A percentile compares a stretch with the other conserved stretches of the same genome.
phyloP scores from a whole-genome alignment of 2,113 vertebrate species.

The Alligator sinensis region DNA sequence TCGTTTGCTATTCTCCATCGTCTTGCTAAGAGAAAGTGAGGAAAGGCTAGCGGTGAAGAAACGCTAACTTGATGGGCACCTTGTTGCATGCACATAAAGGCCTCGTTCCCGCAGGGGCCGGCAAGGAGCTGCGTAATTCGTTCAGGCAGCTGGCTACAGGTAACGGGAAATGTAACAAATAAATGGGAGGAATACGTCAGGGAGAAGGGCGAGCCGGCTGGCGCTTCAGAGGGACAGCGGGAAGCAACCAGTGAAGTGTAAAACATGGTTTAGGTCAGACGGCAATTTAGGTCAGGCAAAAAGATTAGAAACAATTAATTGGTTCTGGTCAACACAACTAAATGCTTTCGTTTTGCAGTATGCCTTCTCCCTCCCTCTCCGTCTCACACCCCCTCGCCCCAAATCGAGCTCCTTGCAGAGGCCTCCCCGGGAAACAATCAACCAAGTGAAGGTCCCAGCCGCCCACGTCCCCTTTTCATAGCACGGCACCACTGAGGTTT shows the following conservation, averaged over 20 bases:
- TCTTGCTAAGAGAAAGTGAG: background rate
- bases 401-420: too few relatives aligned
- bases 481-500: background rate
- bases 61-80: slow-evolving; percentile 17
- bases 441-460: accelerated
- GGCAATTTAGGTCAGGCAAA: background rate
- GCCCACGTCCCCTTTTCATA: background rate
- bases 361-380: too few relatives aligned
- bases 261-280: background rate
- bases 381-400: too few relatives aligned
- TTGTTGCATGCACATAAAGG: background rate
- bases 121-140: background rate
- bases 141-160: slow-evolving; percentile 33
- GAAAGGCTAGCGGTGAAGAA: background rate
- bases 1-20: background rate
- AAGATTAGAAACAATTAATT: too few relatives aligned
- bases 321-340: background rate
- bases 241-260: background rate
- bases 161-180: background rate
- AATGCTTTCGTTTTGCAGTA: background rate
- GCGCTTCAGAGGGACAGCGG: slow-evolving; percentile 6
- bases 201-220: background rate
- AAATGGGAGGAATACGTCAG: background rate
- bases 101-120: background rate
- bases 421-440: background rate